Base-by-base conservation (phyloP, 2,113 vertebrate genomes). In the Rhynchopsitta pachyrhyncha region DNA sequence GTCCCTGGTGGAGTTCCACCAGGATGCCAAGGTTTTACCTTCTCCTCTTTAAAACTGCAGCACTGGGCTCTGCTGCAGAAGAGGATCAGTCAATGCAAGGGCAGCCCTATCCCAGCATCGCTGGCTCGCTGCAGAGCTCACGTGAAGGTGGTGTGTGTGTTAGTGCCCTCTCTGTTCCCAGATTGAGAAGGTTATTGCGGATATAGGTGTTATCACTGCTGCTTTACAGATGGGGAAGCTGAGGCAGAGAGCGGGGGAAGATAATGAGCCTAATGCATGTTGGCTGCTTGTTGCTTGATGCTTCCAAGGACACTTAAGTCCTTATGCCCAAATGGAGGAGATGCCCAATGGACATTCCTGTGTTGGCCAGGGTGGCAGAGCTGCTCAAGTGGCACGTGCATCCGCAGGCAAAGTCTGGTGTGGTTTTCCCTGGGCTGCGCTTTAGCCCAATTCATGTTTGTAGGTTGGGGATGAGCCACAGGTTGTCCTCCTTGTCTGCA, bases 311-410 rank as follows among this genome's bases (percentile, higher is more conserved):
- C 33, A 3, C 42, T 1, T 1, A 8, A 35, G 29, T 7, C 15
- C 0, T 27, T 28, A 68, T 49, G 4, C 5, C 47, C 49, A 4
- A 17, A 3, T 2, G 29, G 19, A 33, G 18, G n/a, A 35, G 53
- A 7, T 27, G 9, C 44, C 19, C 12, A 1, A 5, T 6, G 64
- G 64, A 11, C 44, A 14, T 67, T n/a, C 13, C 62, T 1, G 0
- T 0, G 3, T 25, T 29, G 59, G 16, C 35, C n/a, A 12, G 41
- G 18, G 46, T 29, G 80, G 22, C 55, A 35, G 50, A 71, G 57
- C 55, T 3, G 3, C 31, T 19, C 4, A 23, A 0, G 2, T 57
- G 25, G 4, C 62, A 15, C 3, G 0, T 0, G 0, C 6, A 1
- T 46, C 42, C 22, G 49, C 33, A 13, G 60, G 66, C n/a, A 28